Base-by-base conservation (phyloP, 2,888 invertebrate genomes). In the Spatulosminthurus flaviceps region DNA sequence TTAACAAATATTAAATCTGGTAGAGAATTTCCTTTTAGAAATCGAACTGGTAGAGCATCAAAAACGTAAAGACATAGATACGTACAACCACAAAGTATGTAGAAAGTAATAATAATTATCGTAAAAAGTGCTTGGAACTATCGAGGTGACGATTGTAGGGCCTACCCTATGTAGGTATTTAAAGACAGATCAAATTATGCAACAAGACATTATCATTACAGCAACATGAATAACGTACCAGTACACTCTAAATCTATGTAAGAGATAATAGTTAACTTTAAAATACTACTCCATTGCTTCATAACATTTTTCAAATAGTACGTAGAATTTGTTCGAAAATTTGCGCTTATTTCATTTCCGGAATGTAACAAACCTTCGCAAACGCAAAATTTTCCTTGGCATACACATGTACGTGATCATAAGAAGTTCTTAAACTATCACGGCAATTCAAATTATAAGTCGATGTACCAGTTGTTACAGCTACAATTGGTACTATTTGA, bases 221-320 rank as follows among this genome's bases (percentile, higher is more conserved):
- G 51, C 51, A 51, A 51, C 51, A 19, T 16, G 51, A 51, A n/a
- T 51, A 16, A 51, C 51, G 16, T 16, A 51, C 41, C 16, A 51
- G 51, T 51, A 51, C 16, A n/a, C n/a, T 5, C 51, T 51, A 51
- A 51, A 4, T 34, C 51, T 51, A 41, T 13, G 41, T 41, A 41
- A 51, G n/a, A n/a, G n/a, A 13, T 19, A n/a, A 19, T 51, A 51
- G 51, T 51, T 41, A 51, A 51, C 51, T 51, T 51, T 51, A 51
- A 51, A 51, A 51, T 51, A 51, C 51, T 51, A 51, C n/a, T 51
- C n/a, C 51, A 19, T 51, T 51, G 51, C 51, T 51, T 51, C 1
- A 51, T 19, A 51, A 51, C 16, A 19, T 19, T 51, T 51, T 51
- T n/a, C 16, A 51, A 51, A 51, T 51, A 19, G 51, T 9, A 51